These are phyloP conservation scores for Ennomos fuscantarius DNA, from an alignment of 2,888 invertebrate species.

Conservation along the genomic window DNA sequence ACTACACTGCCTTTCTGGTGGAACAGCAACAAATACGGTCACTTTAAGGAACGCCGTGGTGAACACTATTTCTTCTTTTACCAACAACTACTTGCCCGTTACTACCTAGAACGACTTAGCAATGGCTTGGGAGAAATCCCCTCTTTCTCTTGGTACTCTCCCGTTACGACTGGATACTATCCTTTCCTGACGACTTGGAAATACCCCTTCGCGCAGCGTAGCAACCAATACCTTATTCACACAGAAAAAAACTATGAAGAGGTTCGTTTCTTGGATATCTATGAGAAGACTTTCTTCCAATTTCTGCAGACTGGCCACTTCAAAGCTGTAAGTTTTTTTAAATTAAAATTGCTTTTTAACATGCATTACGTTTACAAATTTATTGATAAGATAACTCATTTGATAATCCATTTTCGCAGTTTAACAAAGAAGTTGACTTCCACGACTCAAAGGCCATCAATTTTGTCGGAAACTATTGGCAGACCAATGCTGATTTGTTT, in stretches of 20 bases:
- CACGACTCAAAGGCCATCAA: constrained; percentile 75
- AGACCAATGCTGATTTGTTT: constrained; percentile 82
- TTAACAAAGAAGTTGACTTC: constrained; percentile 63
- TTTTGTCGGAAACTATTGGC: constrained; percentile 83
- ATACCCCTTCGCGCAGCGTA: constrained; percentile 85
- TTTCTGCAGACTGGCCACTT: constrained; percentile 83
- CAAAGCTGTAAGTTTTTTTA: constrained; percentile 79
- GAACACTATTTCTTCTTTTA: constrained; percentile 87
- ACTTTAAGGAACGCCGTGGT: constrained; percentile 85
- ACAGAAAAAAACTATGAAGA: constrained; percentile 78
- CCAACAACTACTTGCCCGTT: constrained; percentile 88
- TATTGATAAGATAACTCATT: neutral
- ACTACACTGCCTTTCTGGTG: constrained; percentile 87
- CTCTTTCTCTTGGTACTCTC: constrained; percentile 86
- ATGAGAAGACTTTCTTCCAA: constrained; percentile 82
- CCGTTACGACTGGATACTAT: constrained; percentile 72
- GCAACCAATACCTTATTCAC: constrained; percentile 85
- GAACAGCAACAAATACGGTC: constrained; percentile 74
- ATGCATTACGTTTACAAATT: neutral
- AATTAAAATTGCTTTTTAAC: neutral
- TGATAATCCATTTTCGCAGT: constrained; percentile 50
- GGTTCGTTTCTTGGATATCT: constrained; percentile 84
- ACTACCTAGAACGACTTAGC: constrained; percentile 88
- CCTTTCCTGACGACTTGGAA: constrained; percentile 49
- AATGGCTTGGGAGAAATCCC: constrained; percentile 87